phyloP scores from a whole-genome alignment of 2,797 vertebrate species.

The Rhynchonycteris naso region DNA sequence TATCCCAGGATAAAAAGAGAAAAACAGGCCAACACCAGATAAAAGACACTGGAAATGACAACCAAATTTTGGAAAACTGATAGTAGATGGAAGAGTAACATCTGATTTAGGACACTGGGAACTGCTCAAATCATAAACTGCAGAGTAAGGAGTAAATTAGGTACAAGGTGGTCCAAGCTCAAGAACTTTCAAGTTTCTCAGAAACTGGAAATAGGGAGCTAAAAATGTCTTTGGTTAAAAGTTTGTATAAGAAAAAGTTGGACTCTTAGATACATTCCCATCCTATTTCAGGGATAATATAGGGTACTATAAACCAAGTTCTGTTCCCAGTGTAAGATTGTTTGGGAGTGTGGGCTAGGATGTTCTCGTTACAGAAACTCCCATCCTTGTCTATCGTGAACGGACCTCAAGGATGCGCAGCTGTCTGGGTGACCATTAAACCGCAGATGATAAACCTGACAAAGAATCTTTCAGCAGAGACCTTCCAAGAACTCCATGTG shows the following conservation, averaged over 20 bases:
- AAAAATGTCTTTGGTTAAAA: constrained; percentile 4
- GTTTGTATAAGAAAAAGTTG: neutral
- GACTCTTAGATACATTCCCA: neutral
- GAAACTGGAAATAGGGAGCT: neutral
- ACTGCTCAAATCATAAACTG: neutral
- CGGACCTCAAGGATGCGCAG: too few relatives aligned
- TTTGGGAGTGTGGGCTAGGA: too few relatives aligned
- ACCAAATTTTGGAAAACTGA: neutral
- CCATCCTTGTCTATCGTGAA: too few relatives aligned
- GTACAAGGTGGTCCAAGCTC: neutral
- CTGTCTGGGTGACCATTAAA: too few relatives aligned
- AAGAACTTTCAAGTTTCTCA: neutral
- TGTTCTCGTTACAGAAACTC: too few relatives aligned
- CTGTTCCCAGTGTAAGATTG: too few relatives aligned
- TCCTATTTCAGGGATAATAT: neutral
- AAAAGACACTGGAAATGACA: neutral
- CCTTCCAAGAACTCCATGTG: too few relatives aligned
- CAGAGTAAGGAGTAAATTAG: neutral
- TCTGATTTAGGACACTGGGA: neutral
- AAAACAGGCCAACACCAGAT: neutral
- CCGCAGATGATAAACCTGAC: too few relatives aligned
- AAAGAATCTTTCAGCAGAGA: too few relatives aligned
- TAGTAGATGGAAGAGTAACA: neutral
- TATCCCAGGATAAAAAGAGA: neutral
- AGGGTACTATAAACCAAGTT: neutral